Evolutionary conservation across 2,888 invertebrate species (phyloP), one percentile per base, ranked within the genome.

Genomic region (Cephus runcator): DNA sequence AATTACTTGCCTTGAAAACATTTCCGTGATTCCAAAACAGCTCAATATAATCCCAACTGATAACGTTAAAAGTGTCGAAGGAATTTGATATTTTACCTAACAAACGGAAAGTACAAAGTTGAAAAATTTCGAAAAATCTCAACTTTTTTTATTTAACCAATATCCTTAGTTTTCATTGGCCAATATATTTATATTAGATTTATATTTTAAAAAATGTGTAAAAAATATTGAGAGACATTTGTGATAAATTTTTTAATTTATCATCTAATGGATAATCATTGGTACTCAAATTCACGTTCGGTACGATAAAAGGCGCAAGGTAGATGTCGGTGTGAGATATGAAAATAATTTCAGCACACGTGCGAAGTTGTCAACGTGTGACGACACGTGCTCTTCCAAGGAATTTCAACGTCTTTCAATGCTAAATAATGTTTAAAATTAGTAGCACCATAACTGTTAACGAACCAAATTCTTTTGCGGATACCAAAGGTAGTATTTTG

Each of bases 1-100:
- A 30, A 76, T 73, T 76, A 78, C 73, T 15, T 40, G 15, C 75
- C 78, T 78, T 75, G 75, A 76, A 78, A 76, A 78, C 40, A 75
- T 78, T 76, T 73, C 76, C 3, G 15, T 31, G 11, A 30, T 71
- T 71, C 31, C 71, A 30, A 15, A 31, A 56, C 6, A 23, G 23
- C 40, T 23, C 0, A 56, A 23, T 15, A 56, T 56, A 56, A 23
- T 56, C 2, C 40, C 15, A 71, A 71, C 15, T 30, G 30, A 9
- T 71, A 15, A 71, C 71, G 30, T 71, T 71, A 9, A 23, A 56
- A 56, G 40, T 9, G 2, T 23, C 23, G 9, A 23, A 56, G 40
- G 6, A 56, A 56, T 56, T 56, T 23, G 9, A 56, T 56, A 4
- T 56, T 56, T 56, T 56, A 4, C 9, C 23, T 23, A 6, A 15